phyloP scores from a whole-genome alignment of 2,797 vertebrate genomes.

The Caiman crocodilus region DNA sequence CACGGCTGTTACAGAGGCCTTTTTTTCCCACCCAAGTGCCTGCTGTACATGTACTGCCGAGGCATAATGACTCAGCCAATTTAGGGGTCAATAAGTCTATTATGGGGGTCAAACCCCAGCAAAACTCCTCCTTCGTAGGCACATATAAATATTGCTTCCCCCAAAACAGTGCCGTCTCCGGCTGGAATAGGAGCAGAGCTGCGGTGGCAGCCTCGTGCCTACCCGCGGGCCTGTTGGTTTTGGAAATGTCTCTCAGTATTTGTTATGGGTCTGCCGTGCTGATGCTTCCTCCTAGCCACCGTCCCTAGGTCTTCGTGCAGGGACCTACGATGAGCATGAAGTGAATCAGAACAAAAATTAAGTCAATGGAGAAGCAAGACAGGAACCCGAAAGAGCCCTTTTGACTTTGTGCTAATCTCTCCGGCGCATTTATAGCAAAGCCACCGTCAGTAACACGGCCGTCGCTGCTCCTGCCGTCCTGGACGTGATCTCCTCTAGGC shows the following conservation, averaged over 20 bases:
- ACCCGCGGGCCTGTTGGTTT: fast-evolving
- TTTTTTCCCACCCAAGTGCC: neutral
- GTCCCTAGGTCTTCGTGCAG: fast-evolving
- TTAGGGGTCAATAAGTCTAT: fast-evolving
- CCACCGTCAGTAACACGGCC: neutral
- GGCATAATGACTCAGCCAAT: neutral
- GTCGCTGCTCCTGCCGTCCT: fast-evolving
- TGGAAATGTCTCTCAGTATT: fast-evolving
- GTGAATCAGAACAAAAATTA: no score
- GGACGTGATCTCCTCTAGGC: neutral
- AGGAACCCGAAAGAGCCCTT: fast-evolving
- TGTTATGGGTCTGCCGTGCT: fast-evolving
- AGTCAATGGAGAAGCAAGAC: neutral
- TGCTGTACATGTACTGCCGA: neutral
- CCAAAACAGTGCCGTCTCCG: neutral
- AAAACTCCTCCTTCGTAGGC: fast-evolving
- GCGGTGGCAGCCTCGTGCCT: neutral
- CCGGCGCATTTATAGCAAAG: neutral
- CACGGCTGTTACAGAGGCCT: neutral
- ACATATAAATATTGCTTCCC: fast-evolving
- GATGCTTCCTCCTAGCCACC: fast-evolving
- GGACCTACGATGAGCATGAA: fast-evolving
- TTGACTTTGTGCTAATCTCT: neutral
- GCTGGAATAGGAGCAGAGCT: neutral
- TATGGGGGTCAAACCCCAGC: neutral